Evolutionary conservation across 2,113 vertebrate genomes (phyloP).

Genomic region (Pteronura brasiliensis): DNA sequence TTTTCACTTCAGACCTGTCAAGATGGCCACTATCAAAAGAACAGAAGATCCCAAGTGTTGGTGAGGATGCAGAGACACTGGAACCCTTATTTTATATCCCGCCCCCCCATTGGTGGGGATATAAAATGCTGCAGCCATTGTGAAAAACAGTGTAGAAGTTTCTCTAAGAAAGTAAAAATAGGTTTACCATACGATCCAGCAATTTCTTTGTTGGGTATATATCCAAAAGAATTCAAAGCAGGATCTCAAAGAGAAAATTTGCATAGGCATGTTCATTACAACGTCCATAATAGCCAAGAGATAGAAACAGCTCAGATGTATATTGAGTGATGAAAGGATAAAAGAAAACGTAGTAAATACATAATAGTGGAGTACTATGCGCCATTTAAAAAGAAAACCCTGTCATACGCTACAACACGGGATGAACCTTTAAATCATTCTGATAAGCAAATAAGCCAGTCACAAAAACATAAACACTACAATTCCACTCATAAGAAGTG

Average conservation of each 20-base stretch:
- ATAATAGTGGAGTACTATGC: neutral
- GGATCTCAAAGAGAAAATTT: neutral
- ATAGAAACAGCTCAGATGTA: neutral
- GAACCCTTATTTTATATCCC: too few species aligned
- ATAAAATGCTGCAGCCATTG: neutral
- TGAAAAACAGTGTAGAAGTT: neutral
- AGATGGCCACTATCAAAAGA: neutral
- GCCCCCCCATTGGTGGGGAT: neutral
- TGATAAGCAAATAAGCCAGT: neutral
- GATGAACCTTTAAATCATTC: neutral
- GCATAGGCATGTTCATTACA: neutral
- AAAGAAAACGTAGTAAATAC: neutral
- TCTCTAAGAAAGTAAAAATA: neutral
- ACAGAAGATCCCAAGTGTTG: neutral
- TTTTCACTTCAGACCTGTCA: neutral
- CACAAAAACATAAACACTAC: neutral
- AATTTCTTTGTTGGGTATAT: neutral
- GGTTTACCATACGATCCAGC: neutral
- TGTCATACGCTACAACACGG: neutral
- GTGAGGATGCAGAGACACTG: neutral
- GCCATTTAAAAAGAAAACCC: neutral
- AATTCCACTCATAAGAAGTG: neutral
- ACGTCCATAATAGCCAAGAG: neutral
- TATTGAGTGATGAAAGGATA: neutral
- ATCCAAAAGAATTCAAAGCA: neutral